Base-by-base conservation (phyloP, 2,113 vertebrate genomes). In the Stictonetta naevosa region DNA sequence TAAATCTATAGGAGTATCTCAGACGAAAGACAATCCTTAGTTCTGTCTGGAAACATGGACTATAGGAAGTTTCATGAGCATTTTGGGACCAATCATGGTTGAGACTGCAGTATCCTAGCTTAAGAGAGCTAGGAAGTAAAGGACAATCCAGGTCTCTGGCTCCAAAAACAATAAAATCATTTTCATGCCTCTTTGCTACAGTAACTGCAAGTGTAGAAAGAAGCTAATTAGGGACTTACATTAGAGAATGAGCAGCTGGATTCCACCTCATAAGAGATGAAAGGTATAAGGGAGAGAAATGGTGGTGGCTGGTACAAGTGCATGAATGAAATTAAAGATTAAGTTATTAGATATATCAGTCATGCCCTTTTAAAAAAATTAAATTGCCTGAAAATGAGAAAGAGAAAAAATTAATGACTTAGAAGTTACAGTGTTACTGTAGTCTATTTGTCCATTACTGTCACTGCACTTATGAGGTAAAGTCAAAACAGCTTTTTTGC, bases 11-110 rank as follows among this genome's bases (percentile, higher is more conserved):
- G 48, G 55, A 92, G 58, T 83, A 82, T 88, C 80, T 93, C 74
- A 91, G 81, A 82, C 0, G 0, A 93, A 89, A 97, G 66, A 75
- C 14, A 84, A 84, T 82, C 40, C 44, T 75, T 86, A 81, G 31
- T 60, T 96, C 80, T 88, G 58, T 76, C 91, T 96, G 95, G 86
- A 94, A 96, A 74, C 10, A 69, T 62, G 52, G 73, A 84, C 92
- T 83, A 44, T 29, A 79, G 50, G 71, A 92, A 89, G 67, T 91
- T 95, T 91, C 69, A 92, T 82, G 86, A 85, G 74, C 31, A 63
- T 91, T 94, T 91, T 59, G 93, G 81, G 91, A 93, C 62, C 38
- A 75, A 55, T 82, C 28, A 76, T 79, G 31, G 62, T 66, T 78
- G 53, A 91, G 15, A n/a, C 59, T 93, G 60, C 31, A 73, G 83